Conservation (phyloP, 2,113 vertebrate species). For the Lichenostomus cassidix region DNA sequence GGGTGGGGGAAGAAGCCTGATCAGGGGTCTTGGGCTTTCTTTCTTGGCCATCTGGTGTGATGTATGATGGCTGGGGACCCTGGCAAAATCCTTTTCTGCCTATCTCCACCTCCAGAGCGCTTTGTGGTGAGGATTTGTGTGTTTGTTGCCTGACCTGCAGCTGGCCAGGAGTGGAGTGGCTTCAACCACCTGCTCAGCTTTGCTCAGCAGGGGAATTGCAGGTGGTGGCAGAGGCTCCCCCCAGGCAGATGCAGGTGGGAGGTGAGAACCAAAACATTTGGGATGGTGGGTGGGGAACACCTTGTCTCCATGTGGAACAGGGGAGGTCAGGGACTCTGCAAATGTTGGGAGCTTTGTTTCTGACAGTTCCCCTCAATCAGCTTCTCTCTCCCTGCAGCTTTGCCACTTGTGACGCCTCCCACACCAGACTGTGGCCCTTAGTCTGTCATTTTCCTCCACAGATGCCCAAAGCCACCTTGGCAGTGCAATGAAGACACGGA, state of each 20-base stretch:
- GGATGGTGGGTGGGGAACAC: neutral
- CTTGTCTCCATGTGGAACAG: neutral
- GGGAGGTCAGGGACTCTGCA: neutral
- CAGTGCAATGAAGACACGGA: neutral
- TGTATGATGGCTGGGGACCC: neutral
- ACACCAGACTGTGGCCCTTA: neutral
- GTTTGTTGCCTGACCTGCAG: neutral
- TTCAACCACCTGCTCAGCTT: neutral
- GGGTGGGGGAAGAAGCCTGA: neutral
- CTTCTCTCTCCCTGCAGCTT: neutral
- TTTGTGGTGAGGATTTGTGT: neutral
- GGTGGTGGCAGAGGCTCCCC: neutral
- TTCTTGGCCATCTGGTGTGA: too few relatives aligned
- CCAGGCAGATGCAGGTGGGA: neutral
- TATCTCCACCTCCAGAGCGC: accelerated
- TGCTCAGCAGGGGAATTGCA: neutral
- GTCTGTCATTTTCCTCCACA: neutral
- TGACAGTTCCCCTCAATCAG: neutral
- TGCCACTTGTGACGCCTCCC: neutral
- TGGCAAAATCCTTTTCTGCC: neutral
- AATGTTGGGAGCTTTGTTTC: neutral
- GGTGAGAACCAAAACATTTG: neutral
- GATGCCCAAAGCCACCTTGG: neutral
- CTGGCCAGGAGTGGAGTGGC: neutral
- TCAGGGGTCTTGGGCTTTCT: neutral